phyloP scores from a whole-genome alignment of 2,797 vertebrate species.

The Platyrinchus mystaceus region DNA sequence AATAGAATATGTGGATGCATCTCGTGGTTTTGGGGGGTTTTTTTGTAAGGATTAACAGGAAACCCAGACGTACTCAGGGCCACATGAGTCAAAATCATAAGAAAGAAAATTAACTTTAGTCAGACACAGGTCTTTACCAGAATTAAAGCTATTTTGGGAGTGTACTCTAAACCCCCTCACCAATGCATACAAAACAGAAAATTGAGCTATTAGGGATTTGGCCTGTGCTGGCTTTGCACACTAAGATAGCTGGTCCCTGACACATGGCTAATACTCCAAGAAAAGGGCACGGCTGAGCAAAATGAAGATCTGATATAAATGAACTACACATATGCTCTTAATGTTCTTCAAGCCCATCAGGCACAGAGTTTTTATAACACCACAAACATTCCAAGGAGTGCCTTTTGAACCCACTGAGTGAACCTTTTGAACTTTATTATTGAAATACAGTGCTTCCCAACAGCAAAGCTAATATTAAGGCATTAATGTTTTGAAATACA shows the following conservation, averaged over 20 bases:
- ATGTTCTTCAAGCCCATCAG: not conserved
- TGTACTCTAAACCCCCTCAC: not conserved
- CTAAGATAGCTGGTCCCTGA: not conserved
- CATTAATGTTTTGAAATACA: not conserved
- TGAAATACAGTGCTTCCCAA: not conserved
- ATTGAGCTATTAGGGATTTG: not conserved
- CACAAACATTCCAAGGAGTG: not conserved
- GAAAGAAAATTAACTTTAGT: not conserved
- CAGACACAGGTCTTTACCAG: not conserved
- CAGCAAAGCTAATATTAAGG: not conserved
- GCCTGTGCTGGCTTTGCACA: not conserved
- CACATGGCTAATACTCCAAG: not conserved
- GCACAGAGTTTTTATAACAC: not conserved
- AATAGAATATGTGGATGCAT: slow-evolving; percentile 62
- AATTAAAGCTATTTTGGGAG: not conserved
- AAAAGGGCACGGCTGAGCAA: not conserved
- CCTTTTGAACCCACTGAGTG: not conserved
- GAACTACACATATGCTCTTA: not conserved
- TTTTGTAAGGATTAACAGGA: slow-evolving; percentile 58
- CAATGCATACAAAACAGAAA: fast-evolving
- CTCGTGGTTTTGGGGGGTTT: not conserved
- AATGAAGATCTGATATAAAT: not conserved
- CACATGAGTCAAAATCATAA: slow-evolving; percentile 54
- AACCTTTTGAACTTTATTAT: not conserved
- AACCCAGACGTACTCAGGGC: slow-evolving; percentile 45